These are phyloP conservation scores for Drosophila infuscata DNA, from an alignment of 2,888 invertebrate genomes.

Conservation along the genomic window DNA sequence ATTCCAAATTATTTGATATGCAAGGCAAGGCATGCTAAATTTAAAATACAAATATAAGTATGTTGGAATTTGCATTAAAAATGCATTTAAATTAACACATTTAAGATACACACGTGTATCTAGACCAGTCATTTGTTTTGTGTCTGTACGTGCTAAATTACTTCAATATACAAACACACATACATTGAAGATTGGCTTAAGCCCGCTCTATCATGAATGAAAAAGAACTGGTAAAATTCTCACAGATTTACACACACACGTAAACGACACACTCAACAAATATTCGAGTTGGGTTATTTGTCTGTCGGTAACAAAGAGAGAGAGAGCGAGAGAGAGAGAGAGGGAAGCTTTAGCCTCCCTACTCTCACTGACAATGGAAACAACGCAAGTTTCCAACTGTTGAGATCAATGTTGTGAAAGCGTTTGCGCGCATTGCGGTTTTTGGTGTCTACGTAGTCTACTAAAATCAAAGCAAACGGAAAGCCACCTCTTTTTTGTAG, in stretches of 20 bases:
- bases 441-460: constrained; percentile 35
- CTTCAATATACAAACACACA: background rate
- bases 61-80: constrained; percentile 7
- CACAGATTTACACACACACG: constrained; percentile 11
- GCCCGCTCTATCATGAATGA: constrained; percentile 47
- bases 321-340: background rate
- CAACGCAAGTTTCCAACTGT: constrained; percentile 45
- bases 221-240: constrained; percentile 60
- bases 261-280: constrained; percentile 11
- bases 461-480: constrained; percentile 47
- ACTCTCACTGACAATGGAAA: constrained; percentile 54
- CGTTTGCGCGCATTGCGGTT: constrained; percentile 50
- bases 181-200: constrained; percentile 20
- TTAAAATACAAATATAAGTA: background rate
- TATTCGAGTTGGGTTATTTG: constrained; percentile 16
- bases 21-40: background rate
- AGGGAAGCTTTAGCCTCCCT: constrained; percentile 40
- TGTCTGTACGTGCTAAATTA: constrained; percentile 7
- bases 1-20: background rate
- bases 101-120: constrained; percentile 5
- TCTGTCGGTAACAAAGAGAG: constrained; percentile 24
- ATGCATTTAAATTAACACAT: constrained; percentile 2
- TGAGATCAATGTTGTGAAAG: constrained; percentile 61
- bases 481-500: constrained; percentile 24
- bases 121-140: constrained; percentile 4